These are phyloP conservation scores for Epinotia demarniana DNA, from an alignment of 2,888 invertebrate genomes.

Conservation along the genomic window DNA sequence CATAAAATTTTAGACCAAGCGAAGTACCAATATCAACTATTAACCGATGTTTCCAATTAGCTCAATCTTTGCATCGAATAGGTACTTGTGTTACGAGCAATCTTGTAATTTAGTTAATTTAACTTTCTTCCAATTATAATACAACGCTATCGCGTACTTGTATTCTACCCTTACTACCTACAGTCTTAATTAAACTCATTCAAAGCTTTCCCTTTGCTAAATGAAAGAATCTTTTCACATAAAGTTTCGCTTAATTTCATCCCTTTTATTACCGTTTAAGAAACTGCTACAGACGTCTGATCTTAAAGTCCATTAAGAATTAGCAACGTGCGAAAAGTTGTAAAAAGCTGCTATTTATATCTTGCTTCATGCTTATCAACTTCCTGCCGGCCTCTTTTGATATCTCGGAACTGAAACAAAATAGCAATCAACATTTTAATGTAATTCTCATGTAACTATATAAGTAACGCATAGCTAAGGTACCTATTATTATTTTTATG, in stretches of 20 bases:
- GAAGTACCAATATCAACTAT: background rate
- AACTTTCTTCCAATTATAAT: slow-evolving; percentile 43
- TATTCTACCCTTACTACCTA: slow-evolving; percentile 32
- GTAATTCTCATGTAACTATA: background rate
- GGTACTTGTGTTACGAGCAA: slow-evolving; percentile 17
- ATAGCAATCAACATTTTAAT: slow-evolving; percentile 20
- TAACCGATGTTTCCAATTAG: background rate
- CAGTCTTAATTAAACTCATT: slow-evolving; percentile 44
- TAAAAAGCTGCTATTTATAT: slow-evolving; percentile 31
- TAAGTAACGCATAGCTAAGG: background rate
- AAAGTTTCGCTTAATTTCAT: slow-evolving; percentile 44
- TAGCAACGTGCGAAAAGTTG: slow-evolving; percentile 34
- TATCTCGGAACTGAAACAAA: slow-evolving; percentile 27
- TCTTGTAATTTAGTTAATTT: slow-evolving; percentile 30
- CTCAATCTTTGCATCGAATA: slow-evolving; percentile 4
- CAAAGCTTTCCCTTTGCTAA: slow-evolving; percentile 37
- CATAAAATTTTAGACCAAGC: too few species aligned
- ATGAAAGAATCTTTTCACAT: slow-evolving; percentile 43
- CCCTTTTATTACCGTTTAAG: slow-evolving; percentile 32
- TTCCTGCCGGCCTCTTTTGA: slow-evolving; percentile 34
- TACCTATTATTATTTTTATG: background rate
- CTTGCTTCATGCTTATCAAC: slow-evolving; percentile 19
- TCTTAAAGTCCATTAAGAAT: slow-evolving; percentile 37
- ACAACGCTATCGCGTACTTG: slow-evolving; percentile 30
- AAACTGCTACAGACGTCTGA: slow-evolving; percentile 41